Base-by-base conservation (phyloP, 2,888 invertebrate genomes). In the Blastobasis lacticolella region DNA sequence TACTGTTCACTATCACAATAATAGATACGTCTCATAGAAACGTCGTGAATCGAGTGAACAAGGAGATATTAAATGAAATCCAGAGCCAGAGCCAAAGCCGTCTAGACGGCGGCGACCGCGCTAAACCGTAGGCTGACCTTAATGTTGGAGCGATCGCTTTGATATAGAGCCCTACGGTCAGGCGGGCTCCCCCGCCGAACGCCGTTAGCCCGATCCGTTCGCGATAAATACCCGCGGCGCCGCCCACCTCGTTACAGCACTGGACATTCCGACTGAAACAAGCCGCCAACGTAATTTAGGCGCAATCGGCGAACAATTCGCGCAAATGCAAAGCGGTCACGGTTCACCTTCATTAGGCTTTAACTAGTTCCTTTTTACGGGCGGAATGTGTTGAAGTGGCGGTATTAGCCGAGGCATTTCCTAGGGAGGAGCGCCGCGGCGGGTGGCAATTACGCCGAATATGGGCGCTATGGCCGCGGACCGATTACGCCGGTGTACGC, bases 111-210 rank as follows among this genome's bases (percentile, higher is more conserved):
- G 53, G 40, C 45, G 45, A 38, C 46, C 63, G 66, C 63, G 57
- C 69, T 68, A 74, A 76, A 74, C 75, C 71, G 49, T 38, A 37
- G 62, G 64, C 54, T 63, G 67, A 66, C 69, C 67, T 69, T 69
- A 73, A 76, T 73, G 72, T 76, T 76, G 71, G 69, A 72, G 69
- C 73, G 67, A 74, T 74, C 72, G 66, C 69, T 75, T 75, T 77
- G 75, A 77, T 78, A 74, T 74, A 76, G 69, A 73, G 66, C 56
- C 64, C 65, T 59, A 63, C 64, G 66, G 67, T 64, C 71, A 67
- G 71, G 69, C 67, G 69, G 70, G 66, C 64, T 64, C 64, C 63
- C 48, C 60, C 59, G 59, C 63, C 64, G 60, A 66, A 60, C 62
- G 61, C 66, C 65, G 66, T 73, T 73, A 67, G 63, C 55, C 59